Conservation (phyloP, 2,797 vertebrate genomes). For the Phyllotis vaccarum region DNA sequence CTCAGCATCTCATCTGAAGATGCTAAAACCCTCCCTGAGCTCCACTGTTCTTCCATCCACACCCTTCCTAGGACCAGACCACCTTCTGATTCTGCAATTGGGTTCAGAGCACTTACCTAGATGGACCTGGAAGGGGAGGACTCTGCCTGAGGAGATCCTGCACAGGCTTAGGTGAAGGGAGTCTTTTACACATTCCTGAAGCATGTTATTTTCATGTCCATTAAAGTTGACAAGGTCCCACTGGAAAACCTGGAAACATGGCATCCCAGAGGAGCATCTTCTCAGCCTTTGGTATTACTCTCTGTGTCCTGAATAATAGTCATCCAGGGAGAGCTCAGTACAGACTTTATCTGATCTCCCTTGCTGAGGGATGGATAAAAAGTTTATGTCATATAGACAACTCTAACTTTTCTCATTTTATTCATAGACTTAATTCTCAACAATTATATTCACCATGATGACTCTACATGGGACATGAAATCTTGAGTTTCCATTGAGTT, state of each 20-base stretch:
- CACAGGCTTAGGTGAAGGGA: background rate
- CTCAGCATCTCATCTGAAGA: background rate
- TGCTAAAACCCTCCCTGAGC: background rate
- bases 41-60: background rate
- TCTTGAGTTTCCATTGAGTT: background rate
- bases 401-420: background rate
- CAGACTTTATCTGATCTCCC: background rate
- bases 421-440: too few relatives aligned
- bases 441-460: background rate
- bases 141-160: background rate
- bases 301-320: background rate
- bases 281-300: background rate
- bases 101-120: background rate
- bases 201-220: background rate
- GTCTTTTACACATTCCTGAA: background rate
- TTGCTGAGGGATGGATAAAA: background rate
- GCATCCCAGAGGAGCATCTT: background rate
- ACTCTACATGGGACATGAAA: background rate
- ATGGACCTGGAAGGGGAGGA: rapidly evolving
- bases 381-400: background rate
- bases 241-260: background rate
- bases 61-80: background rate
- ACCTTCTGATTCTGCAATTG: background rate
- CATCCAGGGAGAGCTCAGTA: background rate
- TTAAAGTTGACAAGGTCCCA: background rate